Base-by-base conservation (phyloP, 2,113 vertebrate species). In the Tinamus guttatus region DNA sequence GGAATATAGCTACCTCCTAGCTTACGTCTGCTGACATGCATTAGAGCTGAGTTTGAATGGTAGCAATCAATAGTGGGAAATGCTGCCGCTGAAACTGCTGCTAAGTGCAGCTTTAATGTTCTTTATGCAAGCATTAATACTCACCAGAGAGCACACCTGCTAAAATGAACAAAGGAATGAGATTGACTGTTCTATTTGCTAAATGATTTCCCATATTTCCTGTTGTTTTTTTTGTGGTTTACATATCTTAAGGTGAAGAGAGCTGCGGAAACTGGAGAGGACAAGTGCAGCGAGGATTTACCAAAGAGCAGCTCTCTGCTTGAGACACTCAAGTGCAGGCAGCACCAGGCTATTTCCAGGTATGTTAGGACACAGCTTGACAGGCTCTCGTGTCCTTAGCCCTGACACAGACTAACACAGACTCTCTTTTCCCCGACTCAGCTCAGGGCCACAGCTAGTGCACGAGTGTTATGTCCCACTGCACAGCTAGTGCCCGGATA, bases 11-110 rank as follows among this genome's bases (percentile, higher is more conserved):
- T 93, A 76, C 51, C 71, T 96, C 85, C 47, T 65, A 77, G 60
- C 36, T 93, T 65, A 41, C 51, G 43, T 60, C 85, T 95, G 85
- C 94, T 90, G 92, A 78, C 87, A 88, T 41, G 60, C 86, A 83
- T 88, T 93, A 86, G 56, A 88, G 51, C 82, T 60, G 73, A 76
- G 76, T 77, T 83, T 90, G 92, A 93, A 86, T 1, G 24, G 91
- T 75, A 69, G 71, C 58, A 71, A 91, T 95, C 80, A 27, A 85
- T 93, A 92, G 85, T 8, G 62, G 71, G 82, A 95, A 90, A 60
- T 34, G 64, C 89, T 75, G 73, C 2, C 3, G 25, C 62, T 86
- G 84, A 68, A 87, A 51, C 79, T 80, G 59, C 79, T 80, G 63
- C 22, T 24, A 84, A 95, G 87, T 81, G 93, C 80, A 54, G 90